Evolutionary conservation across 1,140 invertebrate species (phyloP).

Genomic region (Drosophila ohnishii): DNA sequence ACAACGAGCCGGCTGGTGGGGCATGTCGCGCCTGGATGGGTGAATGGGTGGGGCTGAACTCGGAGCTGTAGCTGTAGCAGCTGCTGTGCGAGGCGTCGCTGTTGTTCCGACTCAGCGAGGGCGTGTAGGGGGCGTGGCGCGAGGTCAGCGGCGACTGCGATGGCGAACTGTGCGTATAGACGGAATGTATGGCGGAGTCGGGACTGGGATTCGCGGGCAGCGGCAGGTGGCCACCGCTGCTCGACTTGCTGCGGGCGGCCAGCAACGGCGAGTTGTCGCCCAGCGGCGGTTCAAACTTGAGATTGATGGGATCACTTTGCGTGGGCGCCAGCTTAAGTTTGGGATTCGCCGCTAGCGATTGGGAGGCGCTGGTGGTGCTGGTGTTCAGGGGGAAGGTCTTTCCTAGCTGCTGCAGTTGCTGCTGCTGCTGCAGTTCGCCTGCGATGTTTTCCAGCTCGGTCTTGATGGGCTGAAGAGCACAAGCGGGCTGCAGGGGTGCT

Average conservation of each 20-base stretch:
- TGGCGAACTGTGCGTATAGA: slow-evolving; percentile 90
- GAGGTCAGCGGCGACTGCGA: slow-evolving; percentile 93
- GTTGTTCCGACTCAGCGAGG: slow-evolving; percentile 93
- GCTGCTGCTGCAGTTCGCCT: slow-evolving; percentile 52
- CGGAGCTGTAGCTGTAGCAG: slow-evolving; percentile 90
- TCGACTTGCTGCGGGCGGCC: slow-evolving; percentile 70
- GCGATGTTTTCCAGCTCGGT: slow-evolving; percentile 68
- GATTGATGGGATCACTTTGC: slow-evolving; percentile 81
- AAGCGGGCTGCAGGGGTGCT: slow-evolving; percentile 13
- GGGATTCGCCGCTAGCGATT: slow-evolving; percentile 7
- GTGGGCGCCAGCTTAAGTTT: slow-evolving; percentile 75
- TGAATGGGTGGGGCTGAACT: slow-evolving; percentile 92
- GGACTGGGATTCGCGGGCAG: slow-evolving; percentile 89
- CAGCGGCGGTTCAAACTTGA: slow-evolving; percentile 76
- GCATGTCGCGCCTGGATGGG: slow-evolving; percentile 88
- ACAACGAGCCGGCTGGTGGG: slow-evolving; percentile 47
- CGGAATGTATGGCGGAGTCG: slow-evolving; percentile 93
- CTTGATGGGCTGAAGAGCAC: slow-evolving; percentile 61
- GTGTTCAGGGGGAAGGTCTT: slow-evolving; percentile 33
- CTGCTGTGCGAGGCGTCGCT: slow-evolving; percentile 94
- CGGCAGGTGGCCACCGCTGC: slow-evolving; percentile 75
- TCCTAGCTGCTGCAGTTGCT: slow-evolving; percentile 1
- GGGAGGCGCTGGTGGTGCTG: neutral
- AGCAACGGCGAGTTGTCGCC: slow-evolving; percentile 67
- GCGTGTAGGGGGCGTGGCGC: slow-evolving; percentile 90